These are phyloP conservation scores for Asteroscopus sphinx DNA, from an alignment of 2,888 invertebrate genomes.

Conservation along the genomic window DNA sequence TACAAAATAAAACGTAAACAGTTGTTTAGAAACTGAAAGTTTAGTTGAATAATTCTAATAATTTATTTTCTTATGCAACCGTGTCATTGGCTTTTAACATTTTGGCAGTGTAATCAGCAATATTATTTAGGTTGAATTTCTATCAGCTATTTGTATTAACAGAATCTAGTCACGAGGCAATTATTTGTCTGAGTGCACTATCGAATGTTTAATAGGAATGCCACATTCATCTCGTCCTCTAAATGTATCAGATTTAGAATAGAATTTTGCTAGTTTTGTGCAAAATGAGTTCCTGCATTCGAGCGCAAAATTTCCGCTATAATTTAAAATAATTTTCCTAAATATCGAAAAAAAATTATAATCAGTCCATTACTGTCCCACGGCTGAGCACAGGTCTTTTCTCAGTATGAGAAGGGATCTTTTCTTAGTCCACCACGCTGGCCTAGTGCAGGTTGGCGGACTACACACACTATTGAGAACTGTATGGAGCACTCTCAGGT, in stretches of 20 bases:
- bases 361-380: too few relatives aligned
- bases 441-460: too few relatives aligned
- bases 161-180: constrained; percentile 37
- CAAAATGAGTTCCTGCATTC: constrained; percentile 11
- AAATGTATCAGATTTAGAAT: constrained; percentile 21
- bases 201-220: constrained; percentile 23
- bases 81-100: constrained; percentile 6
- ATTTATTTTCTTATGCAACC: not conserved
- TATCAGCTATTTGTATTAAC: constrained; percentile 13
- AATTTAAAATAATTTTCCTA: too few relatives aligned
- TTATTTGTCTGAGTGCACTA: constrained; percentile 42
- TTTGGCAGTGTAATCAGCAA: constrained; percentile 10
- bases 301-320: not conserved
- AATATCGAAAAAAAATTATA: too few relatives aligned
- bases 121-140: constrained; percentile 7
- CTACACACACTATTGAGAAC: too few relatives aligned
- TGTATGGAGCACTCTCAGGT: too few relatives aligned
- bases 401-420: too few relatives aligned
- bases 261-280: constrained; percentile 8
- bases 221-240: constrained; percentile 26
- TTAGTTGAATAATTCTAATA: not conserved
- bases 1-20: not conserved
- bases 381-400: too few relatives aligned
- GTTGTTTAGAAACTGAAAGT: not conserved
- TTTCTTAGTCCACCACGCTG: too few relatives aligned